Evolutionary conservation across 2,888 invertebrate genomes (phyloP), one percentile per base, ranked within the genome.

Genomic region (Megalurothrips usitatus): DNA sequence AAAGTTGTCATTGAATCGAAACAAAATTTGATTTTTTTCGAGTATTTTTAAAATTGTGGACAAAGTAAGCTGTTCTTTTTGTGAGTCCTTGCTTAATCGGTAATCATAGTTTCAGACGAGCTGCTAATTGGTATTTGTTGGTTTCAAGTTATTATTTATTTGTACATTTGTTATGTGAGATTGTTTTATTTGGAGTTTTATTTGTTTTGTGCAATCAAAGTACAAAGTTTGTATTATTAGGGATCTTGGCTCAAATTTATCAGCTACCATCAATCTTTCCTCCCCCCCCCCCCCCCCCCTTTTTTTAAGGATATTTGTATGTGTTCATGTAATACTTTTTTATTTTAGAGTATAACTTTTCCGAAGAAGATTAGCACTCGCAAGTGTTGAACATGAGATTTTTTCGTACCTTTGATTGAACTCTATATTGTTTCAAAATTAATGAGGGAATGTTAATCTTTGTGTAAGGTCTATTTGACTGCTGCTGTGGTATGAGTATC

Each of bases 181-280:
- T 75, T 75, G 68, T 26, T 75, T 75, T 75, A 75, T 26, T 75
- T 75, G 68, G 26, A 75, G 68, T 75, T 75, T 75, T 75, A 75
- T 75, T 75, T 75, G 68, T 75, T 75, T 75, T 75, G 68, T 75
- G 68, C 68, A 75, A 75, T 75, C 26, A 1, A 75, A 75, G 68
- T 75, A 75, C 68, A 75, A 75, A 75, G 68, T 75, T 10, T 75
- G 68, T 75, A 75, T 75, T 75, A 75, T 26, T 75, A 75, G 26
- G 12, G 12, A 26, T 12, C 23, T 75, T 75, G 68, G 68, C 68
- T 75, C 68, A 75, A 75, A 75, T 75, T 75, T 12, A 75, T 75
- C 26, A 26, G 23, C 68, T 10, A 75, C 12, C 68, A 12, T 23
- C 23, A 75, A 75, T 26, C 68, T 75, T 1, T 58, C 58, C 11